Conservation (phyloP, 2,113 vertebrate species). For the Columba livia region DNA sequence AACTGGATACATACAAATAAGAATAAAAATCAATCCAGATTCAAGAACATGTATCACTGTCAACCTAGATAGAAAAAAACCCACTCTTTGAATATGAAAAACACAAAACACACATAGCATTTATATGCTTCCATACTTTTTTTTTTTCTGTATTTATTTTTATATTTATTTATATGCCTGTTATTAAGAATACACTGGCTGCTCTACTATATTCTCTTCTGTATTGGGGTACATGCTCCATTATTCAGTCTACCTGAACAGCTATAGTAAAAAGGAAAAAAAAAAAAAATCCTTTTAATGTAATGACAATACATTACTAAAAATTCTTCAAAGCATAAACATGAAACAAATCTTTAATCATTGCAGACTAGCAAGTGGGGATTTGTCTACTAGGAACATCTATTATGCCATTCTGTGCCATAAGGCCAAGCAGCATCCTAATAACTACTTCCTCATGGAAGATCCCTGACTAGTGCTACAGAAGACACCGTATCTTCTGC, state of each 20-base stretch:
- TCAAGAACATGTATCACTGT: neutral
- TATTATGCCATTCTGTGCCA: neutral
- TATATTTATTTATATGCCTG: neutral
- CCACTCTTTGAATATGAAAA: neutral
- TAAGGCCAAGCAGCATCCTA: neutral
- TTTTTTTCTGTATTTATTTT: neutral
- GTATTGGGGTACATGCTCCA: neutral
- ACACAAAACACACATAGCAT: neutral
- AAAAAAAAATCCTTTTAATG: neutral
- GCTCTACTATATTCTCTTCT: neutral
- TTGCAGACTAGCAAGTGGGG: neutral
- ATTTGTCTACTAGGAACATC: neutral
- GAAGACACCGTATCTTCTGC: neutral
- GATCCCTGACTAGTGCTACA: neutral
- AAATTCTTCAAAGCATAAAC: neutral
- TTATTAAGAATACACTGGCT: neutral
- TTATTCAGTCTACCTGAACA: neutral
- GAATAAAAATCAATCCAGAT: neutral
- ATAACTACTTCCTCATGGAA: neutral
- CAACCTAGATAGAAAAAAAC: neutral
- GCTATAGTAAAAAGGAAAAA: neutral
- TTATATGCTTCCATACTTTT: neutral
- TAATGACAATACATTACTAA: neutral
- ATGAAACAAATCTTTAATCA: neutral
- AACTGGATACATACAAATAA: neutral